Base-by-base conservation (phyloP, 2,797 vertebrate genomes). In the Brachyalestes nurse region DNA sequence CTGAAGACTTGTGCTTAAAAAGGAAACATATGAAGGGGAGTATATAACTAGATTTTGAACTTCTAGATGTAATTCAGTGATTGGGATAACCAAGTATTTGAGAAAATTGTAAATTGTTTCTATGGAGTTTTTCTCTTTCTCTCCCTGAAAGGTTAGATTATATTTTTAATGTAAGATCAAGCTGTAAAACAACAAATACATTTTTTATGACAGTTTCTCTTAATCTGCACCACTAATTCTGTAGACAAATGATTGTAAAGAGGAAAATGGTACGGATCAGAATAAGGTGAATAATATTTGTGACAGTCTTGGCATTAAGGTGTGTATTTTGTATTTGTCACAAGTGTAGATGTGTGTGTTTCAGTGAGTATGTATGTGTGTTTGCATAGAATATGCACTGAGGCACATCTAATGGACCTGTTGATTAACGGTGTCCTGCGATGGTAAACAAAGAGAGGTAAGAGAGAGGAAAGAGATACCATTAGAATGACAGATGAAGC, bases 361-460 rank as follows among this genome's bases (percentile, higher is more conserved):
- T 72, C 12, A 45, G 5, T 34, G 5, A 34, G 34, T 34, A 34
- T 34, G 12, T 47, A 7, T 25, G 38, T 6, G 2, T 10, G 23
- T 62, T 23, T 62, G 60, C 8, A 62, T 62, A 28, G 6, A 28
- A 13, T 34, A 4, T n/a, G 60, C 6, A 64, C 12, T 40, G 53
- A 65, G 13, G 6, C 47, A n/a, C 19, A 55, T 75, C 38, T 47
- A 40, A 57, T 34, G 61, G 70, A 72, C 77, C 77, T 83, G 77
- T 83, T 83, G 77, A 75, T 76, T 19, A 67, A 9, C 49, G 34
- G 61, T 34, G 16, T 60, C 9, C 57, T 57, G 72, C 51, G 38
- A 78, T 23, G 51, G 17, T 21, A 51, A 67, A 64, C n/a, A 23
- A 67, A 61, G 57, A 66, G 57, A 60, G 38, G 7, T 62, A 49